phyloP scores from a whole-genome alignment of 1,140 invertebrate genomes.

The Bathynomus jamesi region DNA sequence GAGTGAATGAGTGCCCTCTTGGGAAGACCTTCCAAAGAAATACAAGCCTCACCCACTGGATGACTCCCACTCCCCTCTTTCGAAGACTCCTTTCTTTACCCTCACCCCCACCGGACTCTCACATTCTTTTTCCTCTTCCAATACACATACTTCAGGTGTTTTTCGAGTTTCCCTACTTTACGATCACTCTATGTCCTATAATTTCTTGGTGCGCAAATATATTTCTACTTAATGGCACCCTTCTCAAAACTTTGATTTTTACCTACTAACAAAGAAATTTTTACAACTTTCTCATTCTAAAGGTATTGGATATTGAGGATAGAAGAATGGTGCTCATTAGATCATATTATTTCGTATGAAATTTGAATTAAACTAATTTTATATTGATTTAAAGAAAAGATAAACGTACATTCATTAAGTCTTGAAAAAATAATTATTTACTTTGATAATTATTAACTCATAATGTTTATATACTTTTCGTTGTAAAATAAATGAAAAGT shows the following conservation, averaged over 20 bases:
- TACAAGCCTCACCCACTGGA: neutral
- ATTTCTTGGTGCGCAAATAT: neutral
- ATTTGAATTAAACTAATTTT: too few relatives aligned
- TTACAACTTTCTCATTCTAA: neutral
- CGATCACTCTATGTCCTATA: neutral
- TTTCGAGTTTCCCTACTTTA: neutral
- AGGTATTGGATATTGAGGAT: neutral
- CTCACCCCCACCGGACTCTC: neutral
- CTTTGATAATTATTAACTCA: too few relatives aligned
- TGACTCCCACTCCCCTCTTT: neutral
- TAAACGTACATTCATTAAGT: too few relatives aligned
- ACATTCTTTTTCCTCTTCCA: neutral
- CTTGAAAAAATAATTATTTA: too few relatives aligned
- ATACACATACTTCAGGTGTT: slow-evolving; percentile 1
- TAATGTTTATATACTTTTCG: too few relatives aligned
- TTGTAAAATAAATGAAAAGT: too few relatives aligned
- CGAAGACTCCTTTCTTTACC: neutral
- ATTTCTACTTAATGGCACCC: neutral
- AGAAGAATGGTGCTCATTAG: neutral
- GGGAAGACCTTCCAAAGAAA: neutral
- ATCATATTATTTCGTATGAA: too few relatives aligned
- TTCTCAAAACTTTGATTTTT: slow-evolving; percentile 1
- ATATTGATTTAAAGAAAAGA: too few relatives aligned
- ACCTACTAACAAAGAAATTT: neutral
- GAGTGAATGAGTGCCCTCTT: neutral